Base-by-base conservation (phyloP, 2,113 vertebrate genomes). In the Malurus melanocephalus region DNA sequence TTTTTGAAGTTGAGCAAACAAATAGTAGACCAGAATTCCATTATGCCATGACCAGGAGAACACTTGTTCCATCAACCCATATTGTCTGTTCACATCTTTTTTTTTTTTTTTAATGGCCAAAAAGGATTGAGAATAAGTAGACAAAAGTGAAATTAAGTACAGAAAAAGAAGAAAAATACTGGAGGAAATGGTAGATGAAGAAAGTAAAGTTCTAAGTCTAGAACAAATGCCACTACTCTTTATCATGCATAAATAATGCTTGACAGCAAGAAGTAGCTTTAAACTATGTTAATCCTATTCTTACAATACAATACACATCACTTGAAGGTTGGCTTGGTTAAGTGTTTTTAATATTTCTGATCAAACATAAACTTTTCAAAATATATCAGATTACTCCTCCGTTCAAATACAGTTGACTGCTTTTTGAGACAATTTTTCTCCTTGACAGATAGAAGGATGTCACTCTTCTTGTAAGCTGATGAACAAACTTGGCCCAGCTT, bases 391-490 rank as follows among this genome's bases (percentile, higher is more conserved):
- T 71, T 56, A 40, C 7, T 85, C 32, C 30, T 84, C 72, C 76
- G 59, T 48, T 82, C 35, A 84, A 90, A 94, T 22, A 46, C 35
- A 66, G 38, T 49, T 60, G n/a, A 59, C 40, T 62, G 45, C 21
- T 90, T 92, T 90, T 90, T 80, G 55, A 65, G 59, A 91, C 42
- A 87, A 51, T 79, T 79, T 75, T 87, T 83, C 33, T 82, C 48
- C 28, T 45, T 48, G 18, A 81, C 49, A 86, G 33, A 46, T 9
- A 88, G 55, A 90, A 93, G 26, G 23, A 66, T 77, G 53, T 68
- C 48, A 88, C 17, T 92, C 22, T 65, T 85, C 33, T 59, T 65
- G 0, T 64, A 81, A 69, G 24, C 57, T 75, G 80, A 22, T 76
- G 51, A 83, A 61, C 61, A 64, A 66, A 38, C 23, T 93, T 84